These are phyloP conservation scores for Nematolebias whitei DNA, from an alignment of 2,113 vertebrate species.

Conservation along the genomic window DNA sequence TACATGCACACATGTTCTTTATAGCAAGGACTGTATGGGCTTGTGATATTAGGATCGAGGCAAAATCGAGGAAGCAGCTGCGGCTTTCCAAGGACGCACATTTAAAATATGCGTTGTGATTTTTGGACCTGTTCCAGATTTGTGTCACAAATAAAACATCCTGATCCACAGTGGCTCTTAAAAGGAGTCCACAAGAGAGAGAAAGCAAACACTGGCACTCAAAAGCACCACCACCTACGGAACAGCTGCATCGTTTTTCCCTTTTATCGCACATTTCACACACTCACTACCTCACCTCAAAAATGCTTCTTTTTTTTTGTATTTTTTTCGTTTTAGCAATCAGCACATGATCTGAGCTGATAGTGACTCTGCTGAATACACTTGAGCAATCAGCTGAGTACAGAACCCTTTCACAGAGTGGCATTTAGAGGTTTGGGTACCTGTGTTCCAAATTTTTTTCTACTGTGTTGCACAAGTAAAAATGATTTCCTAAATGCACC, in stretches of 20 bases:
- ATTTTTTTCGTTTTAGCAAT: not conserved
- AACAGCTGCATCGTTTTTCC: constrained; percentile 10
- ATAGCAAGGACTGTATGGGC: not conserved
- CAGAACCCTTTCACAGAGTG: not conserved
- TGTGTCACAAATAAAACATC: not conserved
- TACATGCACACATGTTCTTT: not conserved
- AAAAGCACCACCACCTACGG: constrained; percentile 14
- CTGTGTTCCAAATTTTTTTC: not conserved
- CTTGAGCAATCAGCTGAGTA: constrained; percentile 1
- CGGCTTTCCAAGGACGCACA: not conserved
- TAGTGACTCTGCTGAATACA: not conserved
- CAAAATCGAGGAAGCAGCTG: no score
- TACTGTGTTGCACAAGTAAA: not conserved
- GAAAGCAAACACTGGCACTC: constrained; percentile 6
- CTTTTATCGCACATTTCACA: constrained; percentile 13
- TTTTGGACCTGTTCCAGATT: not conserved
- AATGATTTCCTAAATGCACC: not conserved
- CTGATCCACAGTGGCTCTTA: not conserved
- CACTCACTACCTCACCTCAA: constrained; percentile 14
- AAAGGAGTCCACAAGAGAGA: constrained; percentile 1
- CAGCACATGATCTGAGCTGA: constrained; percentile 15
- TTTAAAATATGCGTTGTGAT: not conserved
- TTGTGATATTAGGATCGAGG: not conserved
- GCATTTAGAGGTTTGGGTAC: not conserved
- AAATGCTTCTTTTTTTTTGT: not conserved